Conservation (phyloP, 1,140 invertebrate species). For the Propsilocerus akamusi region DNA sequence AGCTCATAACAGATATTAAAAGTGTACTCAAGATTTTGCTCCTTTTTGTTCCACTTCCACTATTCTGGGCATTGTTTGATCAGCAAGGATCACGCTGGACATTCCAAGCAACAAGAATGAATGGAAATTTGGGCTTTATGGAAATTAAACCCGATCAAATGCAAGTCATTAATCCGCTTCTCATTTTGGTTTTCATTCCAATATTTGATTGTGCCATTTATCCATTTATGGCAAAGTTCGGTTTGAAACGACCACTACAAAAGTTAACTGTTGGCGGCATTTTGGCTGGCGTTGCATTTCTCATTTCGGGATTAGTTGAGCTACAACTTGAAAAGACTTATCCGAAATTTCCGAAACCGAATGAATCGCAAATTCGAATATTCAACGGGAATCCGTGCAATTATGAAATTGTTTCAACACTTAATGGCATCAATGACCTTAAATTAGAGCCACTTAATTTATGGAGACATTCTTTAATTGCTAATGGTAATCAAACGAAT, state of each 20-base stretch:
- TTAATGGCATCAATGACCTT: neutral
- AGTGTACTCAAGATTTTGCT: conserved; percentile 41
- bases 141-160: conserved; percentile 76
- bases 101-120: conserved; percentile 79
- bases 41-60: conserved; percentile 56
- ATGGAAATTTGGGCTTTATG: conserved; percentile 52
- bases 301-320: neutral
- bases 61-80: conserved; percentile 72
- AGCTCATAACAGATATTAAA: conserved; percentile 51
- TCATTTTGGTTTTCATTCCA: conserved; percentile 75
- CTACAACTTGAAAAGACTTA: conserved; percentile 5
- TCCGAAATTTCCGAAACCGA: neutral
- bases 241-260: conserved; percentile 38
- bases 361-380: neutral
- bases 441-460: neutral
- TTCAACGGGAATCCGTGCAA: neutral
- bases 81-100: conserved; percentile 89
- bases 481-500: conserved; percentile 6
- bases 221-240: conserved; percentile 29
- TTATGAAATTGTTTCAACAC: neutral
- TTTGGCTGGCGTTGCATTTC: conserved; percentile 1
- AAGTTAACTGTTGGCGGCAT: conserved; percentile 35
- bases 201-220: conserved; percentile 64
- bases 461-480: neutral
- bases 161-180: conserved; percentile 70